phyloP scores from a whole-genome alignment of 2,797 vertebrate species.

The Sebastes oblongus region DNA sequence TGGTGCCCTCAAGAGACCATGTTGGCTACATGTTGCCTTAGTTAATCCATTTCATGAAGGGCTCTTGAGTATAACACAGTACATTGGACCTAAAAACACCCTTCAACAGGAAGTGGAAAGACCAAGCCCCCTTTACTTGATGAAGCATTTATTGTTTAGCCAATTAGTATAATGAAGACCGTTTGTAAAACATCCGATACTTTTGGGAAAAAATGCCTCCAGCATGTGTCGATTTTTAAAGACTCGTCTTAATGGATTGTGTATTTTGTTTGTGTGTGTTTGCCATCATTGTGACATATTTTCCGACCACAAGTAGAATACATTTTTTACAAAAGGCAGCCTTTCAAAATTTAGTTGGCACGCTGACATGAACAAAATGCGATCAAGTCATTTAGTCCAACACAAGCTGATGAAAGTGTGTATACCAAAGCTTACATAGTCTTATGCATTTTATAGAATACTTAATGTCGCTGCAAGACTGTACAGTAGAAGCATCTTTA shows the following conservation, averaged over 20 bases:
- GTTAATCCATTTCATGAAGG: slow-evolving; percentile 73
- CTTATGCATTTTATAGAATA: slow-evolving; percentile 82
- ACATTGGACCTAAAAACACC: slow-evolving; percentile 70
- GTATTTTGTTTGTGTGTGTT: slow-evolving; percentile 53
- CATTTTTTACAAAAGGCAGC: slow-evolving; percentile 46
- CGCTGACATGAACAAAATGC: slow-evolving; percentile 62
- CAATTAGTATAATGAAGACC: slow-evolving; percentile 53
- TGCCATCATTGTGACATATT: slow-evolving; percentile 46
- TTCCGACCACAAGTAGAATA: slow-evolving; percentile 36
- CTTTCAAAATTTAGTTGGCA: slow-evolving; percentile 53
- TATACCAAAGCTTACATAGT: slow-evolving; percentile 91
- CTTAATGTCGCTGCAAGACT: slow-evolving; percentile 74
- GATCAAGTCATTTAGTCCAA: slow-evolving; percentile 49
- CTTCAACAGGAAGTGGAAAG: slow-evolving; percentile 62
- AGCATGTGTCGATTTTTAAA: slow-evolving; percentile 69
- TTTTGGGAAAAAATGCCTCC: slow-evolving; percentile 44
- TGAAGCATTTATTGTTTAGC: slow-evolving; percentile 69
- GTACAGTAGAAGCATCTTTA: slow-evolving; percentile 46
- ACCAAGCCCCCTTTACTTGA: slow-evolving; percentile 63
- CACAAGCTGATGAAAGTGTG: slow-evolving; percentile 69
- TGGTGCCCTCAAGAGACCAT: slow-evolving; percentile 37
- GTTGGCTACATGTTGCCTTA: slow-evolving; percentile 77
- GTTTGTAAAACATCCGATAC: slow-evolving; percentile 34
- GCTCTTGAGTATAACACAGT: slow-evolving; percentile 51
- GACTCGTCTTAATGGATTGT: slow-evolving; percentile 56